Conservation (phyloP, 2,113 vertebrate genomes). For the Barnardius zonarius region DNA sequence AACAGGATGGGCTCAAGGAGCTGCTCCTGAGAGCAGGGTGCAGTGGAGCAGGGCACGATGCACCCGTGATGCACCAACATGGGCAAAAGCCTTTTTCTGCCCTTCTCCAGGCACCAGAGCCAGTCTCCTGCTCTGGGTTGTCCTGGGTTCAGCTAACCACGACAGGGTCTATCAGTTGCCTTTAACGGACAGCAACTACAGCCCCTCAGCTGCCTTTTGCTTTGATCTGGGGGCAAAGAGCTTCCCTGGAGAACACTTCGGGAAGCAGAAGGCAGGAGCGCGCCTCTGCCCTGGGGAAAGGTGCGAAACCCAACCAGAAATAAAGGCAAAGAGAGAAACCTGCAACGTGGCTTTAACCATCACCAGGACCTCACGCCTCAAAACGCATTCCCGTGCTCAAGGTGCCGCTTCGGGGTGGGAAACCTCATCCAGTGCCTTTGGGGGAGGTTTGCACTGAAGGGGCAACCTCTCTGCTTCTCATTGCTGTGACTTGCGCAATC, state of each 20-base stretch:
- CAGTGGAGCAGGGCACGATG: neutral
- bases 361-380: fast-evolving
- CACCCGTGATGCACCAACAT: fast-evolving
- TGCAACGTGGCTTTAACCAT: neutral
- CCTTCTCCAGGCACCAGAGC: neutral
- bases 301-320: neutral
- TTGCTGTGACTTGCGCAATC: neutral
- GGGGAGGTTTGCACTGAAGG: neutral
- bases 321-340: neutral
- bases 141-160: too few species aligned
- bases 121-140: neutral
- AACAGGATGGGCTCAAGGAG: neutral
- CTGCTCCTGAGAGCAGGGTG: fast-evolving
- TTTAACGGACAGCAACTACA: neutral
- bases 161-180: neutral
- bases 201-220: neutral
- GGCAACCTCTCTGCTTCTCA: neutral
- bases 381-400: fast-evolving
- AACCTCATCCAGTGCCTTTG: neutral
- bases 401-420: neutral
- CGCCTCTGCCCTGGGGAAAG: neutral
- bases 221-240: neutral
- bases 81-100: neutral
- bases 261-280: neutral
- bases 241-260: neutral